These are phyloP conservation scores for Steinernema carpocapsae DNA, from an alignment of 2,888 invertebrate genomes.

Conservation along the genomic window DNA sequence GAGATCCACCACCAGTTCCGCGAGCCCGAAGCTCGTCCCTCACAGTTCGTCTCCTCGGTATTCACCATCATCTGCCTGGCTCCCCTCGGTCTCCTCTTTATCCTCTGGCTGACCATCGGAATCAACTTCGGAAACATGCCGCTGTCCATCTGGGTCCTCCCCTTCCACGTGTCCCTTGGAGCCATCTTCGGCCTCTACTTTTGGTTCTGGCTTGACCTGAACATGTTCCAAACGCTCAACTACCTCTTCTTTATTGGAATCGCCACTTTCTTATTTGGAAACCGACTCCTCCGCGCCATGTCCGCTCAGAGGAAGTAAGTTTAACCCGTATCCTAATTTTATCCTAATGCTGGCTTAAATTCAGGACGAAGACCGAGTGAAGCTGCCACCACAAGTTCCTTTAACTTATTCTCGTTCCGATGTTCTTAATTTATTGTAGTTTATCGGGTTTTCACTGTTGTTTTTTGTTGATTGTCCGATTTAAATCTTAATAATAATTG, in stretches of 20 bases:
- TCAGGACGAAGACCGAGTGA: constrained; percentile 23
- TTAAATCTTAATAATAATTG: constrained; percentile 11
- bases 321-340: not conserved
- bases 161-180: constrained; percentile 88
- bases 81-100: constrained; percentile 82
- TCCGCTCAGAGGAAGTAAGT: constrained; percentile 50
- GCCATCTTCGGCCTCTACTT: constrained; percentile 86
- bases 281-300: constrained; percentile 77
- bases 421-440: constrained; percentile 31
- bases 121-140: constrained; percentile 85
- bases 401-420: constrained; percentile 29
- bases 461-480: constrained; percentile 33
- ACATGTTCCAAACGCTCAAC: constrained; percentile 94
- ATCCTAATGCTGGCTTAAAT: not conserved
- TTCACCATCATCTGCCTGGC: constrained; percentile 84
- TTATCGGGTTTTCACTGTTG: constrained; percentile 30
- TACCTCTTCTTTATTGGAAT: constrained; percentile 84
- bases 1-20: constrained; percentile 81
- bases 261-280: constrained; percentile 90
- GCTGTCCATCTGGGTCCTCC: constrained; percentile 79
- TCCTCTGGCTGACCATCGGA: constrained; percentile 85
- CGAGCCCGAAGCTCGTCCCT: constrained; percentile 86
- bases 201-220: constrained; percentile 84
- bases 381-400: constrained; percentile 13
- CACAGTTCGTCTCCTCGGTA: constrained; percentile 84